These are phyloP conservation scores for Syngnathus acus DNA, from an alignment of 2,797 vertebrate genomes.

Conservation along the genomic window DNA sequence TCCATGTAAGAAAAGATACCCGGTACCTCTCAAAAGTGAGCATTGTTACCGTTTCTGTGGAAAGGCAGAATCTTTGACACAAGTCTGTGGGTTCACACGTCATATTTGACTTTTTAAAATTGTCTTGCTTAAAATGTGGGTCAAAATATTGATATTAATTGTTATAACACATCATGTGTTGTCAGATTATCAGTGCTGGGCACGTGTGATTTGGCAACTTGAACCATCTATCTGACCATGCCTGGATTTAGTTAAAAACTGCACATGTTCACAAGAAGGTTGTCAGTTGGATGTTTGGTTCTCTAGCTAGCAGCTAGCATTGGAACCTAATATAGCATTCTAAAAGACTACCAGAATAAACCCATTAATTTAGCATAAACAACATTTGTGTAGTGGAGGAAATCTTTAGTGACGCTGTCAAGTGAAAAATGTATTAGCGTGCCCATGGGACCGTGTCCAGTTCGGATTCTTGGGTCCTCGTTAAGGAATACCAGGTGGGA, in stretches of 20 bases:
- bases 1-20: background rate
- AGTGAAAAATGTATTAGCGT: conserved; percentile 18
- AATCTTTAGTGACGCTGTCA: conserved; percentile 4
- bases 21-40: background rate
- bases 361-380: background rate
- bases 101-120: background rate
- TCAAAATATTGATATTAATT: background rate
- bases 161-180: background rate
- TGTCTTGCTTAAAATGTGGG: background rate
- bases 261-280: background rate
- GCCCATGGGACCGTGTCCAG: conserved; percentile 18
- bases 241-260: background rate
- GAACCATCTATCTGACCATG: too few species aligned
- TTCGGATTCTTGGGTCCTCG: conserved; percentile 39
- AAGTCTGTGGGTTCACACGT: background rate
- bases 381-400: background rate
- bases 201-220: background rate
- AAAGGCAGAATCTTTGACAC: background rate
- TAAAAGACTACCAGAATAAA: background rate
- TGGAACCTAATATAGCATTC: background rate
- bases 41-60: background rate
- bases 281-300: background rate
- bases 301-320: background rate
- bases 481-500: conserved; percentile 31
- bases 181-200: background rate